These are phyloP conservation scores for Papilio aristodemus DNA, from an alignment of 1,140 invertebrate genomes.

Conservation along the genomic window DNA sequence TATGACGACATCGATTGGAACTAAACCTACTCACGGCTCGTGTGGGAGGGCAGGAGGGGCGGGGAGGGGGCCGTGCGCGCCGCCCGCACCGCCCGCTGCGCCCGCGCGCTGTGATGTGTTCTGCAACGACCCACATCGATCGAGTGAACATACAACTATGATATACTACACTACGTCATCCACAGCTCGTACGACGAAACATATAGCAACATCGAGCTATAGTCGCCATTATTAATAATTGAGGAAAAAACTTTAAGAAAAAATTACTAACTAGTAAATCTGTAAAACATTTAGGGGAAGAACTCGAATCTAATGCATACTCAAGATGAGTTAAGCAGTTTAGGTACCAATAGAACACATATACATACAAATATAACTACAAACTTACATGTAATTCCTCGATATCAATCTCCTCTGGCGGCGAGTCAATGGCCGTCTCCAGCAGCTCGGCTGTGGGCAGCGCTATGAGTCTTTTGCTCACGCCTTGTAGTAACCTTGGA, in stretches of 20 bases:
- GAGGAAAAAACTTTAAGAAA: no score
- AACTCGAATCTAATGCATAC: no score
- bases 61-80: constrained; percentile 27
- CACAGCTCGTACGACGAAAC: no score
- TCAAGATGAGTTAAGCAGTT: no score
- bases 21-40: constrained; percentile 73
- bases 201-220: no score
- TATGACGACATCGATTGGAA: constrained; percentile 64
- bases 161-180: no score
- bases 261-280: no score
- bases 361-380: neutral
- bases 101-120: constrained; percentile 41
- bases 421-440: constrained; percentile 52
- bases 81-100: constrained; percentile 35
- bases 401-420: constrained; percentile 79
- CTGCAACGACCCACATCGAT: constrained; percentile 35
- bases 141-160: constrained; percentile 12
- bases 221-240: no score
- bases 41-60: constrained; percentile 43
- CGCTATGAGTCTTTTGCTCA: constrained; percentile 80
- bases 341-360: no score
- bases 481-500: constrained; percentile 79
- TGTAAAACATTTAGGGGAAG: no score
- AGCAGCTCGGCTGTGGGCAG: constrained; percentile 80
- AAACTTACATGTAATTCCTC: constrained; percentile 78